Conservation (phyloP, 2,888 invertebrate genomes). For the Drosophila flavopinicola region DNA sequence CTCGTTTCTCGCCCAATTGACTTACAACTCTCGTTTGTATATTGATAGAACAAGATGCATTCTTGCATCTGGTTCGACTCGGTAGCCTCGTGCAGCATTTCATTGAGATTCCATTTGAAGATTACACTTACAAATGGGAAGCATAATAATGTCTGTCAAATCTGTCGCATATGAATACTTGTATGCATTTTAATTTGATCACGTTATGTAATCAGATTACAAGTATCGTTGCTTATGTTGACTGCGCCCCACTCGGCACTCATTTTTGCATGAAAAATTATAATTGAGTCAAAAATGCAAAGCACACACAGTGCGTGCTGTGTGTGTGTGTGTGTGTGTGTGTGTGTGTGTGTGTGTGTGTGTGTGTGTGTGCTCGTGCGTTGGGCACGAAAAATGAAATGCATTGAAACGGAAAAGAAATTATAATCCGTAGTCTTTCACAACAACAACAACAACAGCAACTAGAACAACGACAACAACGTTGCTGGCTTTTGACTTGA, state of each 20-base stretch:
- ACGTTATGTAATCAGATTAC: constrained; percentile 74
- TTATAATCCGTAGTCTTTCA: constrained; percentile 66
- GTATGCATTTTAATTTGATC: constrained; percentile 74
- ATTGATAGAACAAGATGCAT: not conserved
- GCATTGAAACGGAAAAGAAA: constrained; percentile 80
- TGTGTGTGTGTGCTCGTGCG: constrained; percentile 41
- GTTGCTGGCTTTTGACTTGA: constrained; percentile 66
- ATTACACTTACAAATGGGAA: too few species aligned
- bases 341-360: constrained; percentile 23
- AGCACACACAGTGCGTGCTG: constrained; percentile 33
- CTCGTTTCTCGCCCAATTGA: too few species aligned
- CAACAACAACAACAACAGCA: constrained; percentile 28
- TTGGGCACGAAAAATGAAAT: constrained; percentile 71
- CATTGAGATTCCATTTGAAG: constrained; percentile 15
- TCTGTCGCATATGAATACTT: constrained; percentile 43
- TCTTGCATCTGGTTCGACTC: too few species aligned
- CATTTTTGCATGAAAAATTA: constrained; percentile 67
- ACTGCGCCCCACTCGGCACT: constrained; percentile 14
- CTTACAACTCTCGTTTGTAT: not conserved
- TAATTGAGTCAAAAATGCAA: constrained; percentile 75
- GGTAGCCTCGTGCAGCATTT: constrained; percentile 6
- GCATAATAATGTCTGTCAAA: constrained; percentile 9
- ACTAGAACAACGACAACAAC: constrained; percentile 27
- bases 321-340: constrained; percentile 9
- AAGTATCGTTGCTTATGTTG: constrained; percentile 58